Evolutionary conservation across 1,140 invertebrate genomes (phyloP).

Genomic region (Scaptomyza montana): DNA sequence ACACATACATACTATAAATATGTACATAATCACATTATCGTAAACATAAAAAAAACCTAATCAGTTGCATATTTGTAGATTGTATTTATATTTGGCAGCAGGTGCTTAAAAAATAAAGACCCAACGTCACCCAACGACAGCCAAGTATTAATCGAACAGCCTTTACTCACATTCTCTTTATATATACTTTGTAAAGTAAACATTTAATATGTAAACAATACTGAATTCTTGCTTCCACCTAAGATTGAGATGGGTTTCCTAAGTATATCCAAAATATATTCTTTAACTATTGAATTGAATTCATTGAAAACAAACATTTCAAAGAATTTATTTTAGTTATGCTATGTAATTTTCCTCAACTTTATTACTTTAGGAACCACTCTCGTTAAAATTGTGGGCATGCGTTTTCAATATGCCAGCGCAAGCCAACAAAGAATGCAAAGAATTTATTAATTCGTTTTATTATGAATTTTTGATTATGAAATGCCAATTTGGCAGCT

Average conservation of each 20-base stretch:
- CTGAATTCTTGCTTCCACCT: neutral
- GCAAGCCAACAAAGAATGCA: conserved; percentile 19
- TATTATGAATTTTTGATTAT: conserved; percentile 34
- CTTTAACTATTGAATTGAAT: too few species aligned
- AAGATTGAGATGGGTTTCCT: neutral
- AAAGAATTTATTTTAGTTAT: too few species aligned
- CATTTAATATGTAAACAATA: neutral
- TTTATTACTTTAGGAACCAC: neutral
- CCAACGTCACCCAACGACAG: conserved; percentile 17
- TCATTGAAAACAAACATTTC: too few species aligned
- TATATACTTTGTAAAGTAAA: neutral
- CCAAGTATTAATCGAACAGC: conserved; percentile 39
- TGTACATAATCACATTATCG: conserved; percentile 20
- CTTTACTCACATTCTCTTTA: conserved; percentile 7
- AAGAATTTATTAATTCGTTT: conserved; percentile 46
- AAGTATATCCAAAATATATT: neutral
- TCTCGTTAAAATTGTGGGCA: conserved; percentile 14
- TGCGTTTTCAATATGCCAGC: conserved; percentile 47
- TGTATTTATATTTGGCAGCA: conserved; percentile 15
- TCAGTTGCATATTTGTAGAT: conserved; percentile 27
- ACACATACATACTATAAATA: conserved; percentile 10
- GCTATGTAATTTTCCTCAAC: too few species aligned
- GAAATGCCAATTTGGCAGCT: conserved; percentile 13
- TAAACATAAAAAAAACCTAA: conserved; percentile 29
- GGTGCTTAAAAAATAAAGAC: neutral